Evolutionary conservation across 2,888 invertebrate genomes (phyloP), one percentile per base, ranked within the genome.

Genomic region (Agonopterix arenella): DNA sequence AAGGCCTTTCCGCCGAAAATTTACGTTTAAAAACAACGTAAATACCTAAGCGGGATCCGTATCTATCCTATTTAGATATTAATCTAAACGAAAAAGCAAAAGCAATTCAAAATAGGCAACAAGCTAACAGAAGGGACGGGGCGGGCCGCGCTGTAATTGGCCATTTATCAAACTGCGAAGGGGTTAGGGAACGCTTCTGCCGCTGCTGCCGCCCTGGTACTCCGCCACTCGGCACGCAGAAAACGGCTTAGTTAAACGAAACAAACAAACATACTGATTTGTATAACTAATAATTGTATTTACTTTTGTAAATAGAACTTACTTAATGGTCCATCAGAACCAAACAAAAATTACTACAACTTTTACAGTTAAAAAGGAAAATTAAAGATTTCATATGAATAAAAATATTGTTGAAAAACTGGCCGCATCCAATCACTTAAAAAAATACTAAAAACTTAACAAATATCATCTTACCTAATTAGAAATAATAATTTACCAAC

Each of bases 31-130:
- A 89, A 89, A 89, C 88, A 84, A 85, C 80, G 82, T 82, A 86
- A 86, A 86, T 89, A 85, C 84, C 83, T 83, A 83, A 83, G 75
- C 82, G 76, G 84, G 84, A 84, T 83, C 82, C 81, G 84, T 86
- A 89, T 89, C 89, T 88, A 88, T 89, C 89, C 89, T 89, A 89
- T 89, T 89, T 89, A 89, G 89, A 89, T 89, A 89, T 89, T 89
- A 89, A 89, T 89, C 89, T 89, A 83, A 86, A 86, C 88, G 89
- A 89, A 89, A 89, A 86, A 89, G 88, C 88, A 86, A 85, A 83
- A 84, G 88, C 88, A 85, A 88, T 89, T 86, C 89, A 85, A 84
- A 89, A 88, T 88, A 86, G 89, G 88, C 88, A 85, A 89, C 88
- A 88, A 89, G 88, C 88, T 86, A 88, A 84, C 86, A 85, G 84